Conservation (phyloP, 2,888 invertebrate genomes). For the Neocrepidodera transversa region DNA sequence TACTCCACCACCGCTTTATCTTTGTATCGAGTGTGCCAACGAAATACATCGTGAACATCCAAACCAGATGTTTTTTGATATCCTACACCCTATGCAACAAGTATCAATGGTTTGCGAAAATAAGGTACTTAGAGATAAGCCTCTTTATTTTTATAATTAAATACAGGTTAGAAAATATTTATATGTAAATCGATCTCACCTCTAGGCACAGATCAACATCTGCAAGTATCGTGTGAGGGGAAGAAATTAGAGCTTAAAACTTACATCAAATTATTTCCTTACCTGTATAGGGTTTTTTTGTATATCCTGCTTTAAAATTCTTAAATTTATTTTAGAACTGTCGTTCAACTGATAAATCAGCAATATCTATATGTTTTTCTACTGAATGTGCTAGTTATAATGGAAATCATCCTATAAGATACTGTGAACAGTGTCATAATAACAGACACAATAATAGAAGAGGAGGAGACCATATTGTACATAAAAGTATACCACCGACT, state of each 20-base stretch:
- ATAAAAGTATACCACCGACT: conserved; percentile 83
- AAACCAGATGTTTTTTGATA: conserved; percentile 84
- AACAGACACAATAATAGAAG: conserved; percentile 87
- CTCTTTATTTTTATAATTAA: conserved; percentile 11
- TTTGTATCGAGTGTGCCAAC: conserved; percentile 96
- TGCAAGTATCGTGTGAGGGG: too few species aligned
- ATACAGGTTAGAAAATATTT: too few species aligned
- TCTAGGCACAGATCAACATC: too few species aligned
- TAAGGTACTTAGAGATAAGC: conserved; percentile 74
- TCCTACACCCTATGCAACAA: conserved; percentile 91
- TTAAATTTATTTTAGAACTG: conserved; percentile 82
- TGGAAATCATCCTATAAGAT: conserved; percentile 94
- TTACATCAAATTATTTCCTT: too few species aligned
- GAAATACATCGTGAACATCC: conserved; percentile 89
- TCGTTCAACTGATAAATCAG: conserved; percentile 87
- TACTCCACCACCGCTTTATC: conserved; percentile 91
- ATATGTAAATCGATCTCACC: too few species aligned
- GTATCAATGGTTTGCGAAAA: conserved; percentile 96
- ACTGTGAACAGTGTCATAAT: conserved; percentile 88
- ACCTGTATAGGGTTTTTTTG: too few species aligned
- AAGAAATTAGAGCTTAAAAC: too few species aligned
- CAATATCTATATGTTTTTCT: conserved; percentile 95
- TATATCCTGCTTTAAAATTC: too few species aligned
- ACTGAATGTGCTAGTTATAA: conserved; percentile 97
- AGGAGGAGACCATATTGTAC: conserved; percentile 90